A percentile compares a stretch with the other conserved stretches of the same genome.
phyloP scores from a whole-genome alignment of 2,888 invertebrate species.

The Acronicta alni region DNA sequence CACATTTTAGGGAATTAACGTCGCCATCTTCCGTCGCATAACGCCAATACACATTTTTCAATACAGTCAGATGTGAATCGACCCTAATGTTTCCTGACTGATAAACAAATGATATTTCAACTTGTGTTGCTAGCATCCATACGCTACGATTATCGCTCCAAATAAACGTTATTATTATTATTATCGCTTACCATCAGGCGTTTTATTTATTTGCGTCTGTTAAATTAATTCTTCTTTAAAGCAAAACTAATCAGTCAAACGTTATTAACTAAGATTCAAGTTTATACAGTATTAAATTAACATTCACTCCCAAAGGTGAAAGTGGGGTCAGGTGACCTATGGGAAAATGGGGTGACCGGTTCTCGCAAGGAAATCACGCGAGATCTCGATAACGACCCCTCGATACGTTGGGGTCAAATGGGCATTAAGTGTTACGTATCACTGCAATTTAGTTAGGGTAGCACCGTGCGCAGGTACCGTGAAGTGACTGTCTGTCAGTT shows the following conservation, averaged over 20 bases:
- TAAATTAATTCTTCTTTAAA: too few relatives aligned
- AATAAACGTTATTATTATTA: too few relatives aligned
- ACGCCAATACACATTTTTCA: too few relatives aligned
- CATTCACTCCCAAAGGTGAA: conserved; percentile 47
- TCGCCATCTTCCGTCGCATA: too few relatives aligned
- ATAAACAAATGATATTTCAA: too few relatives aligned
- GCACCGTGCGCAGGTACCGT: conserved; percentile 6
- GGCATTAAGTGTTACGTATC: conserved; percentile 37
- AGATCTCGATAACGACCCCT: conserved; percentile 64
- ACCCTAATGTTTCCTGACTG: too few relatives aligned
- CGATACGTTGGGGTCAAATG: conserved; percentile 45
- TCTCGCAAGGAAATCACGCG: conserved; percentile 62
- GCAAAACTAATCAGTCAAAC: not conserved
- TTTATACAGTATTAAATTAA: conserved; percentile 34
- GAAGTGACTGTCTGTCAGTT: not conserved
- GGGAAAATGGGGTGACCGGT: conserved; percentile 67
- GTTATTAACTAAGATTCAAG: conserved; percentile 25
- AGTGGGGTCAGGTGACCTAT: conserved; percentile 63
- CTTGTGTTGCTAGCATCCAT: too few relatives aligned
- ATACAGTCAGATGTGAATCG: too few relatives aligned
- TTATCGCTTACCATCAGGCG: too few relatives aligned
- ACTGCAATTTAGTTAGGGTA: conserved; percentile 20
- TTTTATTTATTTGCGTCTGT: too few relatives aligned
- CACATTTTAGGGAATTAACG: too few relatives aligned
- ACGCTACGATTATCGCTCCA: too few relatives aligned